These are phyloP conservation scores for Mimumesa dahlbomi DNA, from an alignment of 2,888 invertebrate species.

Conservation along the genomic window DNA sequence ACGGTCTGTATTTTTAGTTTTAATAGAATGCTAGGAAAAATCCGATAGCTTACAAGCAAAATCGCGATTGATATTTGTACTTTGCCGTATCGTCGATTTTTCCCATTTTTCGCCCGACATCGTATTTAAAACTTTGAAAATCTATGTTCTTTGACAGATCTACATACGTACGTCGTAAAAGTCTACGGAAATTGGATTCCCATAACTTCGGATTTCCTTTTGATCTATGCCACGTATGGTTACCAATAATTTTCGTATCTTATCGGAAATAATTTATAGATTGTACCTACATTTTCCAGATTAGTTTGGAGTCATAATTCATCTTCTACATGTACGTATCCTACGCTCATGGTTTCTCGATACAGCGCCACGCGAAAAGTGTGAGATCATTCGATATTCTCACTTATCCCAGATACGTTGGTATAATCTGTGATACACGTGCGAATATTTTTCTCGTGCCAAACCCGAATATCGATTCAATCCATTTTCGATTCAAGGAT, in stretches of 20 bases:
- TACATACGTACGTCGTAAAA: background rate
- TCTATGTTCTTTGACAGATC: background rate
- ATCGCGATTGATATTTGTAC: background rate
- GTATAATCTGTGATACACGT: background rate
- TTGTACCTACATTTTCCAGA: conserved; percentile 27
- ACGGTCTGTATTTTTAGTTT: background rate
- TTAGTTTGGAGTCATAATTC: conserved; percentile 22
- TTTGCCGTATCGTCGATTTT: background rate
- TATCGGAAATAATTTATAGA: conserved; percentile 29
- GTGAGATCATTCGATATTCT: background rate
- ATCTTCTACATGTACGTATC: background rate
- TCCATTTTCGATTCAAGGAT: no score
- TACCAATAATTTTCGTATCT: conserved; percentile 24
- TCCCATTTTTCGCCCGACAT: background rate
- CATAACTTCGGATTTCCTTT: background rate
- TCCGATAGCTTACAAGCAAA: background rate
- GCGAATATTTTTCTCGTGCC: background rate
- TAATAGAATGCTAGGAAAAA: background rate
- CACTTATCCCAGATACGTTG: background rate
- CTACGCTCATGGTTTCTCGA: background rate
- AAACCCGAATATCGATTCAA: no score
- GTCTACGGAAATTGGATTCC: background rate
- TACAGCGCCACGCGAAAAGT: background rate
- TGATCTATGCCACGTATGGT: background rate
- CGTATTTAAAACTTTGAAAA: background rate